Conservation (phyloP, 2,797 vertebrate genomes). For the Halcyon chelicuti region DNA sequence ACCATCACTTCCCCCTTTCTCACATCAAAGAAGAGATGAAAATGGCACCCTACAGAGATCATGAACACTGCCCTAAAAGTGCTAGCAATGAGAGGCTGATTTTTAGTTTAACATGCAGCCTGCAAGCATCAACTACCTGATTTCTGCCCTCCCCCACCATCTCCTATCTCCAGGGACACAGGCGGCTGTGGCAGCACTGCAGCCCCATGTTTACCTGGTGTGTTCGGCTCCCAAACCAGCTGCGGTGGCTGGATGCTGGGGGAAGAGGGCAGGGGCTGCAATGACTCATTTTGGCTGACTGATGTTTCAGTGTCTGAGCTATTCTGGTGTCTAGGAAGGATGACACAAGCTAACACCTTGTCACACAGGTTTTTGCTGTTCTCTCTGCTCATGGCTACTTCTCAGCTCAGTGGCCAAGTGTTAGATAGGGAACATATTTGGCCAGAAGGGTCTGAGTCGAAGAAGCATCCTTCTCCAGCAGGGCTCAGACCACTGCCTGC, state of each 20-base stretch:
- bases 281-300: accelerated
- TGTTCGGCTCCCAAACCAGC: accelerated
- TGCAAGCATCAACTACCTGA: neutral
- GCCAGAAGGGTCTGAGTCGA: neutral
- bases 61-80: neutral
- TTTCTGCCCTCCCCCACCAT: neutral
- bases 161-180: neutral
- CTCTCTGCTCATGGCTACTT: neutral
- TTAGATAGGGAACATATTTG: neutral
- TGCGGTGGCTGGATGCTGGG: accelerated
- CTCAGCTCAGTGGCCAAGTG: neutral
- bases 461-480: accelerated
- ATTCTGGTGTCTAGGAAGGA: neutral
- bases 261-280: accelerated
- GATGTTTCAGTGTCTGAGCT: neutral
- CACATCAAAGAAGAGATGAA: conserved; percentile 42
- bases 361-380: neutral
- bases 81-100: conserved; percentile 22
- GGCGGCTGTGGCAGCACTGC: neutral
- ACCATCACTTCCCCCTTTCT: conserved; percentile 16
- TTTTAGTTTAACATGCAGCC: neutral
- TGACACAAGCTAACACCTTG: accelerated
- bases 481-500: neutral
- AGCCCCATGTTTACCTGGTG: accelerated
- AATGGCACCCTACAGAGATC: conserved; percentile 16